Conservation (phyloP, 2,888 invertebrate species). For the Myopa tessellatipennis region DNA sequence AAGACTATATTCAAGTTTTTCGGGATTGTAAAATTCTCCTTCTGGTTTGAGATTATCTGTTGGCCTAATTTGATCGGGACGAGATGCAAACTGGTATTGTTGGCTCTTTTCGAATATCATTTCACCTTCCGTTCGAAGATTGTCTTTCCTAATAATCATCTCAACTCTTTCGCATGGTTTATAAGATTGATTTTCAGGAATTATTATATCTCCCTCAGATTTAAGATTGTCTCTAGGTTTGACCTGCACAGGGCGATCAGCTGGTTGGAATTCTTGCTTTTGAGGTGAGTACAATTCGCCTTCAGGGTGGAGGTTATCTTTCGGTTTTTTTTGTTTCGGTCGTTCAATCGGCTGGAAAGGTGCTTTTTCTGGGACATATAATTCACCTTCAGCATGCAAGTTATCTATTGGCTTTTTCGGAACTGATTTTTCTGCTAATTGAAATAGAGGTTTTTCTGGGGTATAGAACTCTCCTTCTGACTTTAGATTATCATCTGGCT, state of each 20-base stretch:
- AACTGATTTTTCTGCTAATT: constrained; percentile 56
- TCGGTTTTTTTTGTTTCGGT: constrained; percentile 63
- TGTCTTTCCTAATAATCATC: constrained; percentile 71
- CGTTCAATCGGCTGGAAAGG: constrained; percentile 65
- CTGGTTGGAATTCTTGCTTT: constrained; percentile 60
- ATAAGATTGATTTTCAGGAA: too few species aligned
- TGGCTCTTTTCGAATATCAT: constrained; percentile 58
- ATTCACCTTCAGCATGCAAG: too few species aligned
- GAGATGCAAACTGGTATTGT: constrained; percentile 66
- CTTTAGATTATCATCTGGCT: constrained; percentile 73
- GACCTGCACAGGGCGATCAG: constrained; percentile 62
- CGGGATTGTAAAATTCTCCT: constrained; percentile 66
- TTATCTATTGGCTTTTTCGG: constrained; percentile 69
- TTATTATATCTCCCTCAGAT: constrained; percentile 68
- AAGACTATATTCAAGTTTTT: constrained; percentile 61
- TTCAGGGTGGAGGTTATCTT: constrained; percentile 66
- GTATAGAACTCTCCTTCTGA: constrained; percentile 69
- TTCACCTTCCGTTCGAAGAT: constrained; percentile 68
- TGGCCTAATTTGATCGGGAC: constrained; percentile 71
- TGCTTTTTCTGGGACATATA: constrained; percentile 43
- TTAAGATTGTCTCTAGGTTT: constrained; percentile 71
- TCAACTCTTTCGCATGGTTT: constrained; percentile 68
- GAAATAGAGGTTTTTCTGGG: constrained; percentile 66
- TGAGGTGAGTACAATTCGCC: constrained; percentile 52
- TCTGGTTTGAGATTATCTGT: constrained; percentile 74